Evolutionary conservation across 2,888 invertebrate species (phyloP).

Genomic region (Dugesia japonica): DNA sequence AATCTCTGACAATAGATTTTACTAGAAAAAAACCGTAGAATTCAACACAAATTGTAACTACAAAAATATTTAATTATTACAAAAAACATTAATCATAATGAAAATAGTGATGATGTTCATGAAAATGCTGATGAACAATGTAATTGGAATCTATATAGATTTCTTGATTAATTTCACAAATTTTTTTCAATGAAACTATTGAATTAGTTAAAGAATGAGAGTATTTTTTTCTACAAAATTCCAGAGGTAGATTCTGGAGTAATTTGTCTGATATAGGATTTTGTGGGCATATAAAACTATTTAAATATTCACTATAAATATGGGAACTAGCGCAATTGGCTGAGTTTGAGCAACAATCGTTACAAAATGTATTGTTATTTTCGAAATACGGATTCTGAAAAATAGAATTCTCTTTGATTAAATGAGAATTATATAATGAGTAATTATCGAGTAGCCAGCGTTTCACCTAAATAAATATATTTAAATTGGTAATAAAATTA

Average conservation of each 20-base stretch:
- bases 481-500: background rate
- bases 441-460: background rate
- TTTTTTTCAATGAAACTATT: background rate
- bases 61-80: too few relatives aligned
- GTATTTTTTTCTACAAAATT: background rate
- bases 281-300: background rate
- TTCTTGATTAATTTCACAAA: background rate
- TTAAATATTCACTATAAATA: background rate
- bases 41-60: too few relatives aligned
- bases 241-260: background rate
- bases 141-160: background rate
- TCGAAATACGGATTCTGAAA: background rate
- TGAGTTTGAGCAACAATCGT: background rate
- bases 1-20: too few relatives aligned
- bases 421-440: background rate
- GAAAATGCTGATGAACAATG: background rate
- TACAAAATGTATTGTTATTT: background rate
- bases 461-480: background rate
- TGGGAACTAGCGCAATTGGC: background rate
- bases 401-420: background rate
- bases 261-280: background rate
- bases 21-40: too few relatives aligned
- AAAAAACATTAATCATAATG: constrained; percentile 12
- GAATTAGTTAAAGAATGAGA: background rate
- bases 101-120: constrained; percentile 11